Base-by-base conservation (phyloP, 2,888 invertebrate genomes). In the Zaprionus lineosus region DNA sequence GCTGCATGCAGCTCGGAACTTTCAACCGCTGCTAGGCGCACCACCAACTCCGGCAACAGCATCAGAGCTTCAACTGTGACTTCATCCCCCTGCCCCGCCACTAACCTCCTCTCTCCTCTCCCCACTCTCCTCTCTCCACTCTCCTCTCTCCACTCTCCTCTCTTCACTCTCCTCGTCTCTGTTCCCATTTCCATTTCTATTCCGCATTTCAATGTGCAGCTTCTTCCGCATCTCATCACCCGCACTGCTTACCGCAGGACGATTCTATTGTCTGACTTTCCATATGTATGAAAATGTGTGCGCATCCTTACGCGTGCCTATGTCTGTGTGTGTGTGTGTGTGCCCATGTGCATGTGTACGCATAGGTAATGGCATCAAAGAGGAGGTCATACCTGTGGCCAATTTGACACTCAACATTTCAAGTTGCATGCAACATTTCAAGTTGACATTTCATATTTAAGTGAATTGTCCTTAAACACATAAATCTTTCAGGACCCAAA, bases 291-390 rank as follows among this genome's bases (percentile, higher is more conserved):
- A n/a, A n/a, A 24, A 2, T 24, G 24, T 24, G n/a, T 2, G 21
- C 21, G 3, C 21, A n/a, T 21, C 21, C 7, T 11, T 31, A 7
- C 18, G 3, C 9, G 9, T 19, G 19, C 11, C 0, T 0, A 2
- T 33, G 3, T 15, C 7, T 53, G 6, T 44, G 21, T 40, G 31
- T 37, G n/a, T 46, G 15, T 28, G 36, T 19, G 9, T 29, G 24
- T 29, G 36, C 53, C 18, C 37, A 12, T 37, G 21, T 16, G 41
- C 34, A 21, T 24, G 16, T 28, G 9, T 26, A 18, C 5, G 36
- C 19, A 18, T 56, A 61, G 62, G 56, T 75, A 79, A 78, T 81
- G 61, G 62, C 61, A 66, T 67, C 81, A 62, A 74, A 81, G 73
- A 56, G n/a, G n/a, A n/a, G 64, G 81, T 70, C 66, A 74, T 71